Evolutionary conservation across 1,140 invertebrate species (phyloP).

Genomic region (Pseudachorutes palmiensis): DNA sequence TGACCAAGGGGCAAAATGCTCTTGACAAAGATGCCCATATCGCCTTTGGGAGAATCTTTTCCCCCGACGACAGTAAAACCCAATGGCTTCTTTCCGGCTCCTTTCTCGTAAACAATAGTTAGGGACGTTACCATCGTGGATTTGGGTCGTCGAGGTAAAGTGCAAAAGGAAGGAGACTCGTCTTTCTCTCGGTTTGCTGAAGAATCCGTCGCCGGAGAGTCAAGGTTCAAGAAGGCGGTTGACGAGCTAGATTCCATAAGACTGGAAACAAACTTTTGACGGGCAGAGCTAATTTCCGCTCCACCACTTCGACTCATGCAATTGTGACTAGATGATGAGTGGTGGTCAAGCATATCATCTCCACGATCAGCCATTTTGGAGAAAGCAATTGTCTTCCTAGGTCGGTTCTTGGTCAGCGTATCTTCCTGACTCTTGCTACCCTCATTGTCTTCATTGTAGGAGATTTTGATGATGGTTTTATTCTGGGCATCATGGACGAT

Average conservation of each 20-base stretch:
- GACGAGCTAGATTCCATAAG: conserved; percentile 34
- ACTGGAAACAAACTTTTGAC: conserved; percentile 35
- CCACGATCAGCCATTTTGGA: neutral
- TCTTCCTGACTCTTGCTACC: neutral
- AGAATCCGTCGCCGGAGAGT: conserved; percentile 22
- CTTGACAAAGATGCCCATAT: conserved; percentile 65
- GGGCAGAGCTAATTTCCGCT: conserved; percentile 30
- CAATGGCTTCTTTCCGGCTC: conserved; percentile 55
- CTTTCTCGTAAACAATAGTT: conserved; percentile 54
- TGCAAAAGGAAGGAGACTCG: conserved; percentile 40
- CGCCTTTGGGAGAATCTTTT: conserved; percentile 58
- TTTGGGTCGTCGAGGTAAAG: conserved; percentile 42
- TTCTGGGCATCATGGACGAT: conserved; percentile 30
- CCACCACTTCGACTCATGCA: neutral
- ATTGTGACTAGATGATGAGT: neutral
- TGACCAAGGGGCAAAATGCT: conserved; percentile 61
- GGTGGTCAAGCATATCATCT: conserved; percentile 1
- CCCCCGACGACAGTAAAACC: conserved; percentile 69
- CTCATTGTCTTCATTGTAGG: conserved; percentile 27
- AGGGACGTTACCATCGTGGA: conserved; percentile 34
- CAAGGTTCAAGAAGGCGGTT: conserved; percentile 28
- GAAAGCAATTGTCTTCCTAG: neutral
- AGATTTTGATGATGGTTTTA: conserved; percentile 38
- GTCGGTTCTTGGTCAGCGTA: neutral
- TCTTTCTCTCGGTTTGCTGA: conserved; percentile 26